Percentiles rank a stretch among this genome's conserved stretches.
These are phyloP conservation scores for Oxycera nigricornis DNA, from an alignment of 2,888 invertebrate species.

Conservation along the genomic window DNA sequence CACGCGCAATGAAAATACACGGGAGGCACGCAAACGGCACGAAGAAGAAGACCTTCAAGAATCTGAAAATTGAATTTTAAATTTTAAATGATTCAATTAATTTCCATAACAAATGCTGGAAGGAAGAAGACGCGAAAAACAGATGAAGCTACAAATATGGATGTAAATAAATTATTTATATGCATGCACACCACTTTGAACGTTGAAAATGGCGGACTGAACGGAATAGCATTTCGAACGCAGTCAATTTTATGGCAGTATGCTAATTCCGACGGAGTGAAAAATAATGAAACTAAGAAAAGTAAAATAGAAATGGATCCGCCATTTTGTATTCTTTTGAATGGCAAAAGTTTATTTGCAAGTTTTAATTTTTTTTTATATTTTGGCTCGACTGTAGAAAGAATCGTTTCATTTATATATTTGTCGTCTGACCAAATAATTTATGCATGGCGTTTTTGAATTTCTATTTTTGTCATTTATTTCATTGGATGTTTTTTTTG, in stretches of 20 bases:
- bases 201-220: not conserved
- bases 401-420: slow-evolving; percentile 3
- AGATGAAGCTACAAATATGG: slow-evolving; percentile 5
- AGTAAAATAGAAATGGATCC: not conserved
- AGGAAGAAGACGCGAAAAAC: not conserved
- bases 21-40: not conserved
- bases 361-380: not conserved
- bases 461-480: slow-evolving; percentile 12
- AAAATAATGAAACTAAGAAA: not conserved
- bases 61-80: slow-evolving; percentile 24
- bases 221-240: not conserved
- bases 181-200: slow-evolving; percentile 13
- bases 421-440: slow-evolving; percentile 11
- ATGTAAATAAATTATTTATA: slow-evolving; percentile 25
- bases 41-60: not conserved
- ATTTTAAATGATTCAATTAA: slow-evolving; percentile 42
- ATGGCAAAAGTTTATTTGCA: not conserved
- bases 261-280: not conserved
- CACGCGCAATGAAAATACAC: not conserved
- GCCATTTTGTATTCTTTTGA: slow-evolving; percentile 28
- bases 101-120: slow-evolving; percentile 22
- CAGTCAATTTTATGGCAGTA: slow-evolving; percentile 1
- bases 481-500: not conserved
- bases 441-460: slow-evolving; percentile 8
- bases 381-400: not conserved